phyloP scores from a whole-genome alignment of 64 coral and sea anemone species.

The Montipora sp. region DNA sequence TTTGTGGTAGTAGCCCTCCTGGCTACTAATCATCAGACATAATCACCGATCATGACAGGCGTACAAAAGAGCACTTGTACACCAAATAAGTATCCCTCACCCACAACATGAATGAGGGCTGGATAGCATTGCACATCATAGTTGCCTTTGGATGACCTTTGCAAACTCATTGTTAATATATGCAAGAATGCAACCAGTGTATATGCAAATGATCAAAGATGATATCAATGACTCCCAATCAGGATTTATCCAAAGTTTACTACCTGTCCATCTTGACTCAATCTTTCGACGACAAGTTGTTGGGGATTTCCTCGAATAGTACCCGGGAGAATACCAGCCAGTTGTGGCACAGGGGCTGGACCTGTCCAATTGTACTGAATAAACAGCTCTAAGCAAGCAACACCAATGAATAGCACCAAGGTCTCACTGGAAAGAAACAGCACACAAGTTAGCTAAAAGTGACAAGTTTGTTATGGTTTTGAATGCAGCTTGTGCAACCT shows the following conservation, averaged over 20 bases:
- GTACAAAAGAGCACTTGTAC: too few relatives aligned
- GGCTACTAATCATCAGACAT: too few relatives aligned
- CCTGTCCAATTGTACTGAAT: conserved; percentile 97
- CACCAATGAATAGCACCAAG: conserved; percentile 67
- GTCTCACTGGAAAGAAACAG: conserved; percentile 62
- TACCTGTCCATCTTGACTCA: conserved; percentile 68
- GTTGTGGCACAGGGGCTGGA: conserved; percentile 24
- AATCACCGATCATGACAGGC: too few relatives aligned
- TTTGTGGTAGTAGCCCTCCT: too few relatives aligned
- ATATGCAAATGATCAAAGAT: too few relatives aligned
- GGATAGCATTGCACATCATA: too few relatives aligned
- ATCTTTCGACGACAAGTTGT: conserved; percentile 19
- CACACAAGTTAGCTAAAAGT: neutral
- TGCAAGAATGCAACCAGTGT: too few relatives aligned
- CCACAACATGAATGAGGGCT: too few relatives aligned
- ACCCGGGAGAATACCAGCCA: neutral
- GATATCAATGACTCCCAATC: neutral
- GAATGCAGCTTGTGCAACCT: neutral
- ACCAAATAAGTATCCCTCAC: too few relatives aligned
- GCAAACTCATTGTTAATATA: too few relatives aligned
- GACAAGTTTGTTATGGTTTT: neutral
- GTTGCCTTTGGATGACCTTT: too few relatives aligned
- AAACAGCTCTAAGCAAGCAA: conserved; percentile 82
- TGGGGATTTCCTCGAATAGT: neutral
- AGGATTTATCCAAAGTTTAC: neutral